These are phyloP conservation scores for Hydrocynus forskahlii DNA, from an alignment of 2,797 vertebrate species.

Conservation along the genomic window DNA sequence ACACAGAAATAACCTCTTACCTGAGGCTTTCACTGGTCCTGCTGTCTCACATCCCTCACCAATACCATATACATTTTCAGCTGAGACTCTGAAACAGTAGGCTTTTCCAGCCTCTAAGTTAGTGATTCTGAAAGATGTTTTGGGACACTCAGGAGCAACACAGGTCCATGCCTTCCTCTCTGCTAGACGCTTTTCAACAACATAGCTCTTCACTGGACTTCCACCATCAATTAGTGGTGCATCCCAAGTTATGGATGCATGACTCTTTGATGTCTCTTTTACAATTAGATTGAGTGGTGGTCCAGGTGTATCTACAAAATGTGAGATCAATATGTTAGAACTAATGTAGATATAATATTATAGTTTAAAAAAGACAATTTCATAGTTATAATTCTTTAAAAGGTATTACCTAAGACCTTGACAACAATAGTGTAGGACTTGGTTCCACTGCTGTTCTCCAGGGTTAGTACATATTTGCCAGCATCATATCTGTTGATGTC, in stretches of 20 bases:
- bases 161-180: slow-evolving; percentile 98
- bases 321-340: slow-evolving; percentile 47
- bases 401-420: slow-evolving; percentile 92
- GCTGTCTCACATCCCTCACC: slow-evolving; percentile 94
- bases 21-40: slow-evolving; percentile 93
- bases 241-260: slow-evolving; percentile 92
- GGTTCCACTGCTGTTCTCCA: slow-evolving; percentile 94
- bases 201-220: slow-evolving; percentile 92
- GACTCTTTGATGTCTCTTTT: slow-evolving; percentile 91
- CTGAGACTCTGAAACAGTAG: slow-evolving; percentile 96
- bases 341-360: background rate
- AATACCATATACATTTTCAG: slow-evolving; percentile 96
- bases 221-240: slow-evolving; percentile 93
- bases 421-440: slow-evolving; percentile 95
- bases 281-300: slow-evolving; percentile 90
- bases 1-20: slow-evolving; percentile 65
- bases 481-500: slow-evolving; percentile 96
- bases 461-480: slow-evolving; percentile 91
- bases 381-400: background rate
- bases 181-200: slow-evolving; percentile 95
- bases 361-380: background rate
- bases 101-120: slow-evolving; percentile 94
- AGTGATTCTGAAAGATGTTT: slow-evolving; percentile 89
- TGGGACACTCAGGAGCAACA: slow-evolving; percentile 87
- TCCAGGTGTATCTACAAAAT: slow-evolving; percentile 88